These are phyloP conservation scores for Rissa tridactyla DNA, from an alignment of 2,113 vertebrate genomes.

Conservation along the genomic window DNA sequence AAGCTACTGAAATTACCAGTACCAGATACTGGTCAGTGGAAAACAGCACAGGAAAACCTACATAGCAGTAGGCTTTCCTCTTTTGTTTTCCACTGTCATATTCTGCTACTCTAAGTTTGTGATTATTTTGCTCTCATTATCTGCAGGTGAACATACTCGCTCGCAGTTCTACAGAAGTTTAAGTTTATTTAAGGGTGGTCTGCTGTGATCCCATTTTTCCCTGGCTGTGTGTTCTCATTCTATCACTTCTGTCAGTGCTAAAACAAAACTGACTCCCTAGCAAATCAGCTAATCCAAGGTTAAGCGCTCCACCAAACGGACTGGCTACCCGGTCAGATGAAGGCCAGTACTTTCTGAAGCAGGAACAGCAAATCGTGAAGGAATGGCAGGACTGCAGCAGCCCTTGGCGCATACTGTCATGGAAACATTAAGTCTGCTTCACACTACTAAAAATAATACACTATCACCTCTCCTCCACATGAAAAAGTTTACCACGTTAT, in stretches of 20 bases:
- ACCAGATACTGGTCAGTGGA: background rate
- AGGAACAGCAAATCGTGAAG: constrained; percentile 37
- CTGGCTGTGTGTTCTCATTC: background rate
- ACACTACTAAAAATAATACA: background rate
- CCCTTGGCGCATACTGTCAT: background rate
- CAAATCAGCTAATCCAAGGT: background rate
- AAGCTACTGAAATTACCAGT: background rate
- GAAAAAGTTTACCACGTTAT: background rate
- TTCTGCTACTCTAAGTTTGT: background rate
- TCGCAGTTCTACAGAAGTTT: background rate
- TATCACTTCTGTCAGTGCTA: background rate
- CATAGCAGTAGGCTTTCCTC: background rate
- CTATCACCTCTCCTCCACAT: constrained; percentile 16
- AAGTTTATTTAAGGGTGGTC: background rate
- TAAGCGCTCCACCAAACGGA: background rate
- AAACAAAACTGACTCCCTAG: background rate
- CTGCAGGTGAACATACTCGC: background rate
- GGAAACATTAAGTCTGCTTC: background rate
- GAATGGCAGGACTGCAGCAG: constrained; percentile 16
- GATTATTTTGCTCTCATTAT: background rate
- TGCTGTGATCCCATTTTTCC: background rate
- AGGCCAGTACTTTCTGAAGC: background rate
- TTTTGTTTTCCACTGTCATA: background rate
- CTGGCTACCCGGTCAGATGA: background rate
- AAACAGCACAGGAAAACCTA: background rate